Evolutionary conservation across 2,113 vertebrate genomes (phyloP), one percentile per base, ranked within the genome.

Genomic region (Struthio camelus): DNA sequence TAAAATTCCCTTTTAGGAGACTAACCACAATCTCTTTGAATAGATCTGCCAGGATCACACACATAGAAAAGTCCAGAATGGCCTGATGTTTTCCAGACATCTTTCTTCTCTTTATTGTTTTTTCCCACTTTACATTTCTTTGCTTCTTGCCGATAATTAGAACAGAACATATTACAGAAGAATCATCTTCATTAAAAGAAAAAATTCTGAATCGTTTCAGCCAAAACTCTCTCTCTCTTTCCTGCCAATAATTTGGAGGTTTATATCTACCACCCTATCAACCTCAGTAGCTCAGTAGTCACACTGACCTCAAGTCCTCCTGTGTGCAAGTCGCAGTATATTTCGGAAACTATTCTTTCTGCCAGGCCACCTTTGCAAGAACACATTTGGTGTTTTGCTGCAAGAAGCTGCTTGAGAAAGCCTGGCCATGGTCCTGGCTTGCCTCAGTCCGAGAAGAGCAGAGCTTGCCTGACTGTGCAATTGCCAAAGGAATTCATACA

Each of bases 1-100:
- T 80, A 64, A 54, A 92, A 85, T 90, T 85, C 51, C 87, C 84
- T 34, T n/a, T 30, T n/a, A 32, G 73, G 76, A 93, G 61, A 5
- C 11, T 61, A 51, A 44, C 69, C 17, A 25, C 28, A 36, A 50
- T 67, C 32, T 48, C 16, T 80, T 77, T 62, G 50, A 58, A 16
- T 10, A 50, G 12, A 5, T 75, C 14, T 20, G 73, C 85, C 38
- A 67, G 76, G 14, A 44, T 30, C 40, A 3, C 1, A 16, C 5
- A 3, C 1, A 16, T 5, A 16, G n/a, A 50, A 40, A 25, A 82
- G 30, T 27, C 38, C 54, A 77, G 40, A 44, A 58, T 34, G 34
- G 20, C 40, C 40, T 22, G 46, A 72, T 61, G 24, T 23, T 25
- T 79, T 54, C 69, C 34, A 1, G 3, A 14, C 16, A 2, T 40